Percentiles rank a stretch among this genome's conserved stretches.
These are phyloP conservation scores for Meliscaeva auricollis DNA, from an alignment of 2,888 invertebrate genomes.

Conservation along the genomic window DNA sequence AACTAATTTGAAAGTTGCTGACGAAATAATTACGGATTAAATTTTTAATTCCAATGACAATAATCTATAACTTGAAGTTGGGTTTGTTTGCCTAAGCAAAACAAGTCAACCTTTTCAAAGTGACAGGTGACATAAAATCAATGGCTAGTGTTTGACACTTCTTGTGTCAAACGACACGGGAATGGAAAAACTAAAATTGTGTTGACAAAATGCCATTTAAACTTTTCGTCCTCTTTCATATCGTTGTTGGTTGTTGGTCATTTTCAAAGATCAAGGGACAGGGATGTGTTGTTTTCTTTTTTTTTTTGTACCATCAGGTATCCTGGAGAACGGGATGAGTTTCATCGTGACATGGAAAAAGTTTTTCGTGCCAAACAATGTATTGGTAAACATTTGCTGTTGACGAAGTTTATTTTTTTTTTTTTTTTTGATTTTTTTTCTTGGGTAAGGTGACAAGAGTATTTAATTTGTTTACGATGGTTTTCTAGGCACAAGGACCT, in stretches of 20 bases:
- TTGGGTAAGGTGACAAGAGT: constrained; percentile 76
- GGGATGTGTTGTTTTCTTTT: not conserved
- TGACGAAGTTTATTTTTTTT: constrained; percentile 44
- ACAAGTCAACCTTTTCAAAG: not conserved
- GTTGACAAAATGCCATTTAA: constrained; percentile 63
- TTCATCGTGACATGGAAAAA: constrained; percentile 51
- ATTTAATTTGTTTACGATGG: constrained; percentile 78
- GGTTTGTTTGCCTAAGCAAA: not conserved
- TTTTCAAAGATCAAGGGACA: constrained; percentile 33
- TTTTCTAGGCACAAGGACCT: constrained; percentile 36
- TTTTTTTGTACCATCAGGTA: constrained; percentile 15
- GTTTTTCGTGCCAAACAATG: constrained; percentile 60
- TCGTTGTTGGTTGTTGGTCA: constrained; percentile 6
- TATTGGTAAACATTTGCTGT: constrained; percentile 67
- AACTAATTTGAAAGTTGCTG: constrained; percentile 48
- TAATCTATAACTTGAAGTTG: constrained; percentile 7
- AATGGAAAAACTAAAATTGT: constrained; percentile 53
- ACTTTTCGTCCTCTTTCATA: constrained; percentile 41
- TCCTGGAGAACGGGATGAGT: not conserved
- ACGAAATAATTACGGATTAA: constrained; percentile 62
- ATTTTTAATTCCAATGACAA: constrained; percentile 24
- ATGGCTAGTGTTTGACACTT: constrained; percentile 56
- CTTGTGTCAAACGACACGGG: constrained; percentile 37
- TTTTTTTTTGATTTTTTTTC: constrained; percentile 26
- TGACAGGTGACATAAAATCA: constrained; percentile 58